Evolutionary conservation across 2,113 vertebrate genomes (phyloP).

Genomic region (Cololabis saira): DNA sequence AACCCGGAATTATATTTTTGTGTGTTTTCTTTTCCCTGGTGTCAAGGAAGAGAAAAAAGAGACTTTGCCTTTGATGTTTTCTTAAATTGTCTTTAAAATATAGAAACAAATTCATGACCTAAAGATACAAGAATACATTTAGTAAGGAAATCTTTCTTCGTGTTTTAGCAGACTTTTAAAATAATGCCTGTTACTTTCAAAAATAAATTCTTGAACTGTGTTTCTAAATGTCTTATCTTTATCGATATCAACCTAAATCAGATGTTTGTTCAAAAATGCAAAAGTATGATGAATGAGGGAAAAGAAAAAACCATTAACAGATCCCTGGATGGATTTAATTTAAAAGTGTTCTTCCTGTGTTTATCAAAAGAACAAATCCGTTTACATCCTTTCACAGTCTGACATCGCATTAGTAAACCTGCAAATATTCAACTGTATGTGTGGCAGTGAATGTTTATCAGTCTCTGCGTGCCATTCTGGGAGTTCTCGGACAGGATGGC

Average conservation of each 20-base stretch:
- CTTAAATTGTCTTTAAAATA: no score
- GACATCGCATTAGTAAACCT: conserved; percentile 35
- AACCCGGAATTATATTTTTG: no score
- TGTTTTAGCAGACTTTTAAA: no score
- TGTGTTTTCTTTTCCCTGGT: no score
- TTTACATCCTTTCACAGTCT: conserved; percentile 8
- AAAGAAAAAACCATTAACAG: not conserved
- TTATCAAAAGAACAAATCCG: not conserved
- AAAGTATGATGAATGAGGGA: not conserved
- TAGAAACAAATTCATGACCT: no score
- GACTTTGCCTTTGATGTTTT: no score
- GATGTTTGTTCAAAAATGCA: not conserved
- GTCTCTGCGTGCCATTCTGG: conserved; percentile 49
- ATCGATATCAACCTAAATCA: not conserved
- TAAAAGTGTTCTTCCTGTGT: not conserved
- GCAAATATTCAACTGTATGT: conserved; percentile 21
- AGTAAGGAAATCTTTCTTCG: no score
- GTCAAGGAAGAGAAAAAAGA: no score
- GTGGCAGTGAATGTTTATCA: conserved; percentile 52
- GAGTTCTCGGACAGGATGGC: conserved; percentile 61
- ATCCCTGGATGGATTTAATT: conserved; percentile 4
- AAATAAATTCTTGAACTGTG: no score
- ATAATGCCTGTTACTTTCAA: no score
- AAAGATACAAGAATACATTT: no score
- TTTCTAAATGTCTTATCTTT: no score